phyloP scores from a whole-genome alignment of 2,113 vertebrate species.

The Caracal caracal region DNA sequence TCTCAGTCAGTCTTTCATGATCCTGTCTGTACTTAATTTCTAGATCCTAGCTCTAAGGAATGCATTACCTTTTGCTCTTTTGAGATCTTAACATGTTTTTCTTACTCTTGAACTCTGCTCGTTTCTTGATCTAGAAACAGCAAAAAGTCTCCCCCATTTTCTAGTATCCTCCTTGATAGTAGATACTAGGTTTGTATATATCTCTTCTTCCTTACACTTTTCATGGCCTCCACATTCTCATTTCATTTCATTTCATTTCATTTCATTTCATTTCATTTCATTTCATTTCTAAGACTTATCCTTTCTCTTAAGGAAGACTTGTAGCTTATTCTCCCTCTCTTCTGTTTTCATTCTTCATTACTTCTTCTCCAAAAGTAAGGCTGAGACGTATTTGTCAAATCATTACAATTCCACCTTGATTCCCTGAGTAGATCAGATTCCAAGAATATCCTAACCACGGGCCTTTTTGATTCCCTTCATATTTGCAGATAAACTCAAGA shows the following conservation, averaged over 20 bases:
- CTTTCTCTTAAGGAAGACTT: neutral
- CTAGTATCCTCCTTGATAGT: neutral
- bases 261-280: too few relatives aligned
- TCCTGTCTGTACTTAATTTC: neutral
- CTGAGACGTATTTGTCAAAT: neutral
- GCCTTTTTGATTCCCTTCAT: neutral
- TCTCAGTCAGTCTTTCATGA: neutral
- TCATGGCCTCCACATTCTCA: neutral
- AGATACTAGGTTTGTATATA: neutral
- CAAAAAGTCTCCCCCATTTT: neutral
- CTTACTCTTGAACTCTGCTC: neutral
- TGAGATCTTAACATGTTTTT: neutral
- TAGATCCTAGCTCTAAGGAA: neutral
- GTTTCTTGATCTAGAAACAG: conserved; percentile 5
- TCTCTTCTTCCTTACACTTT: neutral
- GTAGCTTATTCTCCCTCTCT: neutral
- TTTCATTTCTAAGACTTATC: neutral
- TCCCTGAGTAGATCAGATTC: neutral
- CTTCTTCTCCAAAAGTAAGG: neutral
- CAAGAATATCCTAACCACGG: neutral
- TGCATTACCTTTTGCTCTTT: neutral
- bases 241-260: neutral
- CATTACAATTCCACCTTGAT: neutral
- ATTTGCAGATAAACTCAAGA: neutral
- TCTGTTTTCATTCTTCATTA: conserved; percentile 17